phyloP scores from a whole-genome alignment of 2,797 vertebrate species.

The Alcedo quadribrachys region DNA sequence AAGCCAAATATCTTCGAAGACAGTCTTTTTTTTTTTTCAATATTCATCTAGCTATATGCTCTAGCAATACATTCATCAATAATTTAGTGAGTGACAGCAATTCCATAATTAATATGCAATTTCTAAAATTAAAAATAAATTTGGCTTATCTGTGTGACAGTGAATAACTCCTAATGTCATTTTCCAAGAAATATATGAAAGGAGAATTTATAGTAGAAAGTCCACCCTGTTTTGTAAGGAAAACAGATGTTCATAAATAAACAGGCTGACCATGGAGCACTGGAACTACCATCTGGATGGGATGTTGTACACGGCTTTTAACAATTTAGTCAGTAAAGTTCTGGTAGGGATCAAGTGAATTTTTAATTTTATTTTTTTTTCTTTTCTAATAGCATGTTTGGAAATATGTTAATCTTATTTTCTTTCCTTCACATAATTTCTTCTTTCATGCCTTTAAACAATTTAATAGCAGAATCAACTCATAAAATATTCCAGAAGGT shows the following conservation, averaged over 20 bases:
- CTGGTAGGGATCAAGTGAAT: background rate
- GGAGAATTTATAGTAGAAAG: constrained; percentile 63
- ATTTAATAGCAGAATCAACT: background rate
- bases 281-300: constrained; percentile 32
- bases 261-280: constrained; percentile 65
- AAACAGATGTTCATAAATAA: constrained; percentile 72
- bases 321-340: constrained; percentile 12
- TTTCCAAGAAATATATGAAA: constrained; percentile 69
- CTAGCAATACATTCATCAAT: background rate
- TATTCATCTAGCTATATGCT: background rate
- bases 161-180: constrained; percentile 12
- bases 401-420: background rate
- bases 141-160: background rate
- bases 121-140: constrained; percentile 46
- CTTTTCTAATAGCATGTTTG: background rate
- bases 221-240: constrained; percentile 70
- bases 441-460: background rate
- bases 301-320: background rate
- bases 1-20: constrained; percentile 44
- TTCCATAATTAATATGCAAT: constrained; percentile 27
- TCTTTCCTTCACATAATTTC: background rate
- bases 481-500: constrained; percentile 3
- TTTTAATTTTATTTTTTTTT: background rate
- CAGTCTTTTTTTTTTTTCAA: background rate
- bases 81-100: constrained; percentile 13